Evolutionary conservation across 1,140 invertebrate genomes (phyloP).

Genomic region (Anoplophora glabripennis): DNA sequence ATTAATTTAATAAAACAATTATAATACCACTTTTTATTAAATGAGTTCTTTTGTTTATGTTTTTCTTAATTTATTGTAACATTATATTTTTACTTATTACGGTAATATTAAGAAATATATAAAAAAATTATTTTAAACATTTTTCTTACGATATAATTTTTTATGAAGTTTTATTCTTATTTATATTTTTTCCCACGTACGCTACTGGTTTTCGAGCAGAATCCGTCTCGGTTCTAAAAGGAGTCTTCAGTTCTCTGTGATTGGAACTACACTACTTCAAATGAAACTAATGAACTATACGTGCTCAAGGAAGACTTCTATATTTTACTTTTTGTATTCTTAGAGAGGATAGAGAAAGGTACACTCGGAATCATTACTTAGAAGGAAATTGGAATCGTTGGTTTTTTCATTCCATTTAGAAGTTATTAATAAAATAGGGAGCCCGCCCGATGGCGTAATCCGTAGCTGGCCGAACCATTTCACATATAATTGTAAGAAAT

Average conservation of each 20-base stretch:
- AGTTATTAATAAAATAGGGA: background rate
- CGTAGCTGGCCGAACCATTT: background rate
- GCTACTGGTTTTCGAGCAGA: too few species aligned
- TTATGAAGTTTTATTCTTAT: too few species aligned
- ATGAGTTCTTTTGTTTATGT: too few species aligned
- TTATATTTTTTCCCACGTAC: too few species aligned
- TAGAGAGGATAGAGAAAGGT: background rate
- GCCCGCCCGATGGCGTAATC: background rate
- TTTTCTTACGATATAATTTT: too few species aligned
- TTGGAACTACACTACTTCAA: slow-evolving; percentile 6
- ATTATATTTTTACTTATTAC: too few species aligned
- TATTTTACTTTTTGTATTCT: background rate
- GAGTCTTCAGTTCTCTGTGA: background rate
- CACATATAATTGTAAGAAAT: slow-evolving; percentile 4
- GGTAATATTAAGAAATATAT: too few species aligned
- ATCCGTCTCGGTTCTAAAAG: too few species aligned
- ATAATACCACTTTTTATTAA: too few species aligned
- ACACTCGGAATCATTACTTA: background rate
- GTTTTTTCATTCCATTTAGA: background rate
- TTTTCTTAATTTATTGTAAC: too few species aligned
- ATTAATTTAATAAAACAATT: too few species aligned
- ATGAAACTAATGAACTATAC: slow-evolving; percentile 14
- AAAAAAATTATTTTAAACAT: too few species aligned
- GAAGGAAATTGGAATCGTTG: background rate
- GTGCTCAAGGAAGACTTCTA: slow-evolving; percentile 9